Evolutionary conservation across 2,113 vertebrate genomes (phyloP), one percentile per base, ranked within the genome.

Genomic region (Pitta sordida): DNA sequence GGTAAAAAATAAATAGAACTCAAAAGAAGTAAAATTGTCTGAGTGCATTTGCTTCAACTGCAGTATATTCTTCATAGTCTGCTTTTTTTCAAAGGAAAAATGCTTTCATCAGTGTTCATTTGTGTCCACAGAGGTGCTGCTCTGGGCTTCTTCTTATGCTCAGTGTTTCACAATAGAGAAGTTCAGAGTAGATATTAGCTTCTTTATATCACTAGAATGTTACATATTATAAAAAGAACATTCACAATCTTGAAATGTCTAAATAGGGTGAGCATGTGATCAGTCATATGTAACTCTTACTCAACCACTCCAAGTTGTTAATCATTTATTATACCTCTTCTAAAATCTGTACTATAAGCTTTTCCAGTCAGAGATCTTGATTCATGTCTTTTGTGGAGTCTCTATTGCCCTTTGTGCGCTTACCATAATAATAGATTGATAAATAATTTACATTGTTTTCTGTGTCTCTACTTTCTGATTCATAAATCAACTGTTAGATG

Each of bases 391-490:
- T 51, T 70, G 32, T 20, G 8, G 32, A 86, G 34, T 82, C 17
- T 82, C 26, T 67, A 4, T 55, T 69, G 51, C 55, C 27, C 46
- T 70, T 85, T 87, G 15, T 80, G 34, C 43, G 23, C 37, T 69
- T 77, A 65, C 63, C 69, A 13, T 76, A 93, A 85, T 94, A 91
- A 53, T 26, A 69, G 37, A 10, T 30, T 87, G 58, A 91, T 89
- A 87, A 91, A 91, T 79, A 24, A 87, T 87, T 94, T 87, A 86
- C 75, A 41, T 22, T 78, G 70, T 69, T 92, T 94, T 90, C 70
- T 87, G 13, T 89, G 29, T 71, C 29, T 92, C 78, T 79, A n/a
- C 46, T 29, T 93, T 92, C 22, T 55, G 67, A 77, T 76, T 79
- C 34, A 93, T 92, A 94, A 92, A 92, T 86, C 82, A 83, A 15